Evolutionary conservation across 2,888 invertebrate genomes (phyloP), one percentile per base, ranked within the genome.

Genomic region (Eudasyphora cyanicolor): DNA sequence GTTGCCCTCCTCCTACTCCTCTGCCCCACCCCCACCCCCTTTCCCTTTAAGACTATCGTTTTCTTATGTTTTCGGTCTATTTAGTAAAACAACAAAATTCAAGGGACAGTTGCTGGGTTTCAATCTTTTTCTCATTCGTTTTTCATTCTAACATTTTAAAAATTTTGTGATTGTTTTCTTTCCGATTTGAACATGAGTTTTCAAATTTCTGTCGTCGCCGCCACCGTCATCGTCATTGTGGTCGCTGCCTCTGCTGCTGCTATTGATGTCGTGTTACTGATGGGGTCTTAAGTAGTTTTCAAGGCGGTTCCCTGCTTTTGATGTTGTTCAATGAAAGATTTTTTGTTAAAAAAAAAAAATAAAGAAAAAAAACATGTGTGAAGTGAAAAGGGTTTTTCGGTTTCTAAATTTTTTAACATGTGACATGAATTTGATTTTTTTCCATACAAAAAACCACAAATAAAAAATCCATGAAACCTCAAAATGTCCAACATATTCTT

Each of bases 361-460:
- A n/a, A n/a, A n/a, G n/a, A n/a, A n/a, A n/a, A n/a, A 6, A 42
- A 82, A 79, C 79, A 76, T 79, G 71, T 82, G 79, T 76, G 75
- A 49, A 76, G 17, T 60, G 49, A 79, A 64, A 76, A 67, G 78
- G 45, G 76, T 10, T 64, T 54, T 62, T 78, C 49, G 38, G 17
- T 29, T 51, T 82, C 32, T 38, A 76, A 82, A 73, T 60, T 71
- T 67, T 60, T 32, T 79, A 79, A 76, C 51, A 76, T 75, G 78
- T 78, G 71, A 73, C 71, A 79, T 71, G 75, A 71, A 76, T 78
- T 35, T 70, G 62, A 45, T 54, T 42, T 29, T 75, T 27, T 74
- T 42, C 8, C n/a, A n/a, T 35, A 38, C 1, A 21, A 17, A 6
- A 45, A 45, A n/a, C n/a, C n/a, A n/a, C n/a, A 45, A 45, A 45